phyloP scores from a whole-genome alignment of 1,140 invertebrate genomes.

The Chymomyza costata region DNA sequence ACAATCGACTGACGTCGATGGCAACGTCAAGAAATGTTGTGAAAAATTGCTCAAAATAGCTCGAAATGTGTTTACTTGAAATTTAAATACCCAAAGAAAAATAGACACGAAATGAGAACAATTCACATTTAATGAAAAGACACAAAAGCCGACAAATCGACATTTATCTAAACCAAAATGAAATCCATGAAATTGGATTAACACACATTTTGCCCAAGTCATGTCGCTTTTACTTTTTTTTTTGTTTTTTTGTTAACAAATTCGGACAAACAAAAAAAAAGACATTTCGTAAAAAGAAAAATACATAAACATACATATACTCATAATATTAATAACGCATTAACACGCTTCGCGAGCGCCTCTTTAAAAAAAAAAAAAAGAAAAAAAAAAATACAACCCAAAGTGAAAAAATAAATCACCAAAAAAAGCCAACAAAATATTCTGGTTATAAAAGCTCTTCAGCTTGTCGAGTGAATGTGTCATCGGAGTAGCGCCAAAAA shows the following conservation, averaged over 20 bases:
- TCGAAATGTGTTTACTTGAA: slow-evolving; percentile 12
- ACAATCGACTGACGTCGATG: no score
- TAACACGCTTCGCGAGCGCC: slow-evolving; percentile 46
- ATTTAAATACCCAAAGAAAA: no score
- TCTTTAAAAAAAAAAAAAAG: slow-evolving; percentile 12
- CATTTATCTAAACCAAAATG: no score
- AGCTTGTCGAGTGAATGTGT: slow-evolving; percentile 41
- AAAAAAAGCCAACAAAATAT: slow-evolving; percentile 21
- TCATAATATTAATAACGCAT: slow-evolving; percentile 62
- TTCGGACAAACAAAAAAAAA: slow-evolving; percentile 35
- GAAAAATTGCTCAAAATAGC: no score
- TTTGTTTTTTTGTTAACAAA: no score
- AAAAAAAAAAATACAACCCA: neutral
- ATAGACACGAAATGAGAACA: no score
- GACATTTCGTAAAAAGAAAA: slow-evolving; percentile 1
- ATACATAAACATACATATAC: slow-evolving; percentile 15
- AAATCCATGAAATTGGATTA: no score
- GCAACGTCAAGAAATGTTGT: slow-evolving; percentile 1
- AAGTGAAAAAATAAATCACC: neutral
- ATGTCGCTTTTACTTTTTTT: no score
- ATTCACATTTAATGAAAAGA: no score
- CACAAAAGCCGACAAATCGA: no score
- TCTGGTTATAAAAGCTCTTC: slow-evolving; percentile 45
- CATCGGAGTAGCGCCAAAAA: slow-evolving; percentile 39
- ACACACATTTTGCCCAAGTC: no score